Base-by-base conservation (phyloP, 2,888 invertebrate genomes). In the Hirtodrosophila cameraria region DNA sequence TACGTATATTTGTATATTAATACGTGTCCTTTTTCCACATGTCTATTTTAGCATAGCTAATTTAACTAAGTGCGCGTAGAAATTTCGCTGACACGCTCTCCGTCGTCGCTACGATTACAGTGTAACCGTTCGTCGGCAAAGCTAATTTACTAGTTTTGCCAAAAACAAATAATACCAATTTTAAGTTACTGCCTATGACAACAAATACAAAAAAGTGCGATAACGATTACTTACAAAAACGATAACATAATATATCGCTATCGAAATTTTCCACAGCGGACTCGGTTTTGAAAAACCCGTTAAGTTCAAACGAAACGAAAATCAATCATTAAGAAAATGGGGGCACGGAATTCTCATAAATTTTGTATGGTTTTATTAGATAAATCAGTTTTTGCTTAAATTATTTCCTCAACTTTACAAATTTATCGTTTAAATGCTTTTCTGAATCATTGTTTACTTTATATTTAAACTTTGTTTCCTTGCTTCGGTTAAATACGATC, bases 321-420 rank as follows among this genome's bases (percentile, higher is more conserved):
- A 8, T 4, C 23, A 23, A 42, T n/a, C 15, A 16, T 18, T 11
- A 36, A 48, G 16, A 33, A 54, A 41, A 49, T 23, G 5, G 8
- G 23, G 2, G 2, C 23, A 49, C 25, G 39, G 31, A 63, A 59
- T 20, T 38, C 11, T 6, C 8, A 15, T 20, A 2, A 12, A 27
- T 12, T 42, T 50, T 11, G n/a, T 31, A 64, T 66, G 46, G 16
- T 72, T 67, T 82, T 75, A 71, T 79, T 71, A 55, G 49, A 78
- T 74, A 71, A 75, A 75, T 75, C 71, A 69, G 61, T 70, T 57
- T 60, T 46, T 55, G 43, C 74, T 76, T 71, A 71, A 74, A 74
- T 60, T 77, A 63, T 50, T 46, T 75, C 58, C 50, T 64, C 53
- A 61, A 55, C 52, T 74, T 58, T 74, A 61, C 59, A 73, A 69